Conservation (phyloP, 35 echinoderm and acorn worm species). For the Holothuria glaberrima region DNA sequence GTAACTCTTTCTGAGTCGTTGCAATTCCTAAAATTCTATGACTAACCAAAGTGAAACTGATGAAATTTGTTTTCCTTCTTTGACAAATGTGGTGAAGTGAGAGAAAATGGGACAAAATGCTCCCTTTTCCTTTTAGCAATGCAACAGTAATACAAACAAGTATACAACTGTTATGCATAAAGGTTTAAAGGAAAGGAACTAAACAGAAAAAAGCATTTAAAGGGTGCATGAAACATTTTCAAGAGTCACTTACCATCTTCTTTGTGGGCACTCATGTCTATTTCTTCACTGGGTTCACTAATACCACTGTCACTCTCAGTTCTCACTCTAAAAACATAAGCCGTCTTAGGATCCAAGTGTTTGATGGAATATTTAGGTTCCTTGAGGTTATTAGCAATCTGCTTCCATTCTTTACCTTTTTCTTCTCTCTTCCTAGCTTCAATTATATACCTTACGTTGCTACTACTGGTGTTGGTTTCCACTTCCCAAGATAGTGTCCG, state of each 20-base stretch:
- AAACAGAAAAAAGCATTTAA: no score
- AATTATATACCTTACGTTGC: slow-evolving; percentile 72
- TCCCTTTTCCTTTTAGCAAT: no score
- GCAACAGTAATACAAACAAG: no score
- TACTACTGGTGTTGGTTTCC: slow-evolving; percentile 34
- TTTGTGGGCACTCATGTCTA: slow-evolving; percentile 63
- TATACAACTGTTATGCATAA: no score
- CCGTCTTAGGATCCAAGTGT: slow-evolving; percentile 65
- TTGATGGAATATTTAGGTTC: slow-evolving; percentile 75
- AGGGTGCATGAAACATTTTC: no score
- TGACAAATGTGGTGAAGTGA: no score
- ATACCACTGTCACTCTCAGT: slow-evolving; percentile 85
- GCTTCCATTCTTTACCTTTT: slow-evolving; percentile 66
- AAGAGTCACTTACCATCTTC: slow-evolving; percentile 68
- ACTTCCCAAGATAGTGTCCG: slow-evolving; percentile 68
- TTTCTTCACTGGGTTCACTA: slow-evolving; percentile 82
- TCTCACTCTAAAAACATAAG: slow-evolving; percentile 80
- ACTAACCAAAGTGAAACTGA: no score
- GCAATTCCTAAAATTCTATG: no score
- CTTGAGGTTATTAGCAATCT: slow-evolving; percentile 69
- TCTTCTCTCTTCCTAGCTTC: slow-evolving; percentile 65
- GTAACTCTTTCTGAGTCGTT: no score
- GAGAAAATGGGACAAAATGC: no score
- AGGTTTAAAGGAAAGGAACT: no score
- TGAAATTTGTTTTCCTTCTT: no score